Percentiles rank a stretch among this genome's conserved stretches.
Evolutionary conservation across 2,113 vertebrate species (phyloP).

Genomic region (Poeciliopsis retropinna): DNA sequence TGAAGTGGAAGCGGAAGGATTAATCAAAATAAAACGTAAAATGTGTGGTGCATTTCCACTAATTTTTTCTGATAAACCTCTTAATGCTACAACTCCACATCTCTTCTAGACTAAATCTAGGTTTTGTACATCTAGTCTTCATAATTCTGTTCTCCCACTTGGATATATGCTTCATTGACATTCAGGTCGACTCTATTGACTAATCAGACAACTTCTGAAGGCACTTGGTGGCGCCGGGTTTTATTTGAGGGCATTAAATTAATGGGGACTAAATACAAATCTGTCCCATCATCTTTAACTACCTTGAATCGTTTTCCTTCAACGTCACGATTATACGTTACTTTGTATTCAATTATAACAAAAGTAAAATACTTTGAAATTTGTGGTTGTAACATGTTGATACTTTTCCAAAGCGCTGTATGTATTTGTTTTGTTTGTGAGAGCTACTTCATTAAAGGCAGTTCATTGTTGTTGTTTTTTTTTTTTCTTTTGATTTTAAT

Average conservation of each 20-base stretch:
- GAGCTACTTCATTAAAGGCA: background rate
- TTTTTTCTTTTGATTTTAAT: conserved; percentile 8
- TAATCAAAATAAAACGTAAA: background rate
- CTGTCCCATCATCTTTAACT: background rate
- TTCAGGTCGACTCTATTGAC: background rate
- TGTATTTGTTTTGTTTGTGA: background rate
- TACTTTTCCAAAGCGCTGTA: background rate
- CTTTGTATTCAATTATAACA: background rate
- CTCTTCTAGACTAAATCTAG: background rate
- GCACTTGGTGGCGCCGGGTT: background rate
- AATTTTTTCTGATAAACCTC: background rate
- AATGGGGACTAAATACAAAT: background rate
- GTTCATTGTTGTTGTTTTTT: background rate
- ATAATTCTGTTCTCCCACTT: too few species aligned
- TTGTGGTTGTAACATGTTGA: background rate
- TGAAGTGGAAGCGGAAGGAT: background rate
- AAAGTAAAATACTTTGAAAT: background rate
- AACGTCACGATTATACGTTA: background rate
- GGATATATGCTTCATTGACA: background rate
- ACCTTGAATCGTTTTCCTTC: too few species aligned
- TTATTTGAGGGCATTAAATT: background rate
- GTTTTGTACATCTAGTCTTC: background rate
- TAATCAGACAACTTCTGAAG: background rate
- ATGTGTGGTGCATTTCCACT: background rate
- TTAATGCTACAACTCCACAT: background rate